phyloP scores from a whole-genome alignment of 2,113 vertebrate genomes.

The Hyperoodon ampullatus region DNA sequence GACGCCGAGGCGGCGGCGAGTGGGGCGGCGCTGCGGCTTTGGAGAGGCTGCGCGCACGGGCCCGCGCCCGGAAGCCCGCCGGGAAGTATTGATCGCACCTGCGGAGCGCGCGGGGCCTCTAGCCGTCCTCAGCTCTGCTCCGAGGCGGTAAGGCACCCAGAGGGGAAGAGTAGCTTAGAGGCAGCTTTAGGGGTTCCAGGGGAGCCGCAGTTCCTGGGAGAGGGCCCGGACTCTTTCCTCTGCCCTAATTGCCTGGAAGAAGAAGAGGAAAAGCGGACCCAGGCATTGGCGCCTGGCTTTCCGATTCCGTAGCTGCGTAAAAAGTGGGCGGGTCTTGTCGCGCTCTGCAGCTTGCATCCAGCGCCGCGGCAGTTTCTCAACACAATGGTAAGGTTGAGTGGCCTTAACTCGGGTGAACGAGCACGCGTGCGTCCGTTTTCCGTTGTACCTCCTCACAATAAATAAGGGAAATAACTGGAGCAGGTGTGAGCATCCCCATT shows the following conservation, averaged over 20 bases:
- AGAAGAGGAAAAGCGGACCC: neutral
- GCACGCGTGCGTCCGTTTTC: neutral
- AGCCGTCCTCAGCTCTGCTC: neutral
- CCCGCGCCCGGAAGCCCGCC: neutral
- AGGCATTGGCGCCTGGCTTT: neutral
- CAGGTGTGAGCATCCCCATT: neutral
- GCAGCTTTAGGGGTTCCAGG: neutral
- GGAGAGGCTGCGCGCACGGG: neutral
- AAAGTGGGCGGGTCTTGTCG: no score
- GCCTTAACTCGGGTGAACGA: neutral
- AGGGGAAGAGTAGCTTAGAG: neutral
- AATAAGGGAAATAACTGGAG: no score
- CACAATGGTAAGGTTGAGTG: neutral
- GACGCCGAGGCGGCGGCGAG: constrained; percentile 45
- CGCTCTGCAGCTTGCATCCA: accelerated
- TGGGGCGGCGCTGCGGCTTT: constrained; percentile 44
- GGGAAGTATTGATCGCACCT: constrained; percentile 55
- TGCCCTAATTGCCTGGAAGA: neutral
- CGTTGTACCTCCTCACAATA: neutral
- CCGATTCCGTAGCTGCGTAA: neutral
- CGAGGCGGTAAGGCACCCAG: neutral
- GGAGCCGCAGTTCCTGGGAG: constrained; percentile 15
- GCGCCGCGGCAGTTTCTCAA: neutral
- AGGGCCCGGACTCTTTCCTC: neutral
- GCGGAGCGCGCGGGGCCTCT: neutral